phyloP scores from a whole-genome alignment of 2,113 vertebrate genomes.

The Ciconia stormi region DNA sequence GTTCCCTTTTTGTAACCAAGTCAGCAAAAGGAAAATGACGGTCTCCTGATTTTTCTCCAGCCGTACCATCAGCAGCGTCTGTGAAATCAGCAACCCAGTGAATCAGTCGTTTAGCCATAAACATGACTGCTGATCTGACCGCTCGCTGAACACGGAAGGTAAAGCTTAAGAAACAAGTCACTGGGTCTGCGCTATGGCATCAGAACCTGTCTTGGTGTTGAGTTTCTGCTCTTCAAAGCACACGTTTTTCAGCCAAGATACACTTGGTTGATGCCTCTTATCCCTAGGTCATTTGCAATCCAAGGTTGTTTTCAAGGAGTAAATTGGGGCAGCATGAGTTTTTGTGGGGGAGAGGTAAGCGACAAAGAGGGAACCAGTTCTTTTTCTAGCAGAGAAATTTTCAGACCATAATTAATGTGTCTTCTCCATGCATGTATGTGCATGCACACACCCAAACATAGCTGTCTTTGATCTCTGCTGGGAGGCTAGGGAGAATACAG shows the following conservation, averaged over 20 bases:
- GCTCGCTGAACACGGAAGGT: background rate
- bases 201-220: background rate
- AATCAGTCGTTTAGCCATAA: rapidly evolving
- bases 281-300: background rate
- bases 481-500: background rate
- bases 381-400: background rate
- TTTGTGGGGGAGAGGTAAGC: background rate
- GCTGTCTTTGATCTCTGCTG: background rate
- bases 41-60: background rate
- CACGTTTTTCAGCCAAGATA: background rate
- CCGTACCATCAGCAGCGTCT: rapidly evolving
- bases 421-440: background rate
- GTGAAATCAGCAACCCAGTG: background rate
- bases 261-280: background rate
- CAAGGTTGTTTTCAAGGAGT: background rate
- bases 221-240: background rate
- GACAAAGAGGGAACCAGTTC: background rate
- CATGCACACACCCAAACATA: background rate
- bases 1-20: background rate
- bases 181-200: background rate
- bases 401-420: background rate
- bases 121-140: background rate
- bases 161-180: background rate
- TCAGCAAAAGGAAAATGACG: background rate
- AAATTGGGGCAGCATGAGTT: background rate